Base-by-base conservation (phyloP, 1,140 invertebrate genomes). In the Dreissena polymorpha region DNA sequence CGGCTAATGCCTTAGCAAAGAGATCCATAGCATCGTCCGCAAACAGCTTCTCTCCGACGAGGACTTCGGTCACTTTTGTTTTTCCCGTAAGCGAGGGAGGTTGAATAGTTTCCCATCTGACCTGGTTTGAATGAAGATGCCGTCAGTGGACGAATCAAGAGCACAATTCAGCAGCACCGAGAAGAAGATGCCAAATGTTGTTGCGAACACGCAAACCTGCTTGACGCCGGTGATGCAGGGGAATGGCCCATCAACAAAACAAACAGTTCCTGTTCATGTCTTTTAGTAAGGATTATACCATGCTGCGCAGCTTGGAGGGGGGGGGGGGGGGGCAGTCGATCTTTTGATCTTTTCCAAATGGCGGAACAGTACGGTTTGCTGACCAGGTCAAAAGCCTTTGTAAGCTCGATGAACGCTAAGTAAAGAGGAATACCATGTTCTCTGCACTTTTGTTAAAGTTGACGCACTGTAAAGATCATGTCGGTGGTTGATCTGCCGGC, bases 401-500 rank as follows among this genome's bases (percentile, higher is more conserved):
- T 85, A 29, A 88, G 76, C 68, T 87, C 84, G 10, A 89, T 70
- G 51, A 87, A 88, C 51, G 79, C 79, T 7, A 70, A n/a, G 77
- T 80, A 86, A 1, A 88, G 87, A 6, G 27, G 68, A 16, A 55
- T n/a, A 18, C 82, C 12, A 68, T 88, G 86, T 69, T 87, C 86
- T 21, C 25, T 53, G 70, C 86, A 86, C 63, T 88, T 86, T 51
- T 88, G 82, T 39, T 87, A 85, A 0, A 88, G 77, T 70, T 86
- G 88, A 8, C 76, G 23, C 18, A 81, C 65, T n/a, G 76, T 65
- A 60, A 89, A 87, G 5, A 86, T 80, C 85, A 87, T 87, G 81
- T 88, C 83, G 2, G 73, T 64, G 29, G 74, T 88, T 12, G 75
- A 73, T 51, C 83, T 71, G 14, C 55, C 73, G 13, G 63, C 67